A percentile compares a stretch with the other conserved stretches of the same genome.
These are phyloP conservation scores for Eurytoma californica DNA, from an alignment of 2,888 invertebrate species.

Conservation along the genomic window DNA sequence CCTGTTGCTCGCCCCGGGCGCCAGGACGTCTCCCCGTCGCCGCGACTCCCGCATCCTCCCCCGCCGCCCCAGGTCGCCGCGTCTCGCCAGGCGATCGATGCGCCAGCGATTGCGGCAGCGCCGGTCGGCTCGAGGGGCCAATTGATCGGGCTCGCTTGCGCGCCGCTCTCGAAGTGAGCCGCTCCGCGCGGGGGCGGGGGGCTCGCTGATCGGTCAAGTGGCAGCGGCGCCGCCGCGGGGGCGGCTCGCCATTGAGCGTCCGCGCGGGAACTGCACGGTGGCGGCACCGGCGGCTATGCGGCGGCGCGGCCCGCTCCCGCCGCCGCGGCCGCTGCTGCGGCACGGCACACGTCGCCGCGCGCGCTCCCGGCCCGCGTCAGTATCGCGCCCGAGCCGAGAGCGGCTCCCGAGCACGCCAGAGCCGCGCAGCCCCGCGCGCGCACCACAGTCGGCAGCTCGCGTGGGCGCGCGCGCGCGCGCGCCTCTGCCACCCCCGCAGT, in stretches of 20 bases:
- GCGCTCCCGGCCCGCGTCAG: not conserved
- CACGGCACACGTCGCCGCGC: not conserved
- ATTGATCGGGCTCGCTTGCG: slow-evolving; percentile 40
- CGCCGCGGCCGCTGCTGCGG: not conserved
- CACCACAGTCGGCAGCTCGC: not conserved
- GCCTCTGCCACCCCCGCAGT: not conserved
- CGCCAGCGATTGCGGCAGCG: not conserved
- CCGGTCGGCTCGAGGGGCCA: slow-evolving; percentile 37
- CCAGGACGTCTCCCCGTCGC: not conserved
- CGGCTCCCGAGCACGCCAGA: not conserved
- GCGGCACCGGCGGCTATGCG: slow-evolving; percentile 69
- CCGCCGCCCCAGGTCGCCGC: too few relatives aligned
- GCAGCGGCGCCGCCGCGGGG: slow-evolving; percentile 10
- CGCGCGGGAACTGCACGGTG: slow-evolving; percentile 51
- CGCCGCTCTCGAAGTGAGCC: too few relatives aligned
- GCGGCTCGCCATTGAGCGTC: not conserved
- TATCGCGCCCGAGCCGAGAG: not conserved
- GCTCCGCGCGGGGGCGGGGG: slow-evolving; percentile 12
- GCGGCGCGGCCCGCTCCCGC: slow-evolving; percentile 55
- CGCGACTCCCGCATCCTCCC: slow-evolving; percentile 9
- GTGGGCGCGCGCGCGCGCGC: slow-evolving; percentile 13
- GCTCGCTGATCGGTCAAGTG: slow-evolving; percentile 52
- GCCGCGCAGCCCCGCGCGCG: not conserved
- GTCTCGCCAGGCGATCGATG: too few relatives aligned
- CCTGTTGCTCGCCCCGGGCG: too few relatives aligned